Evolutionary conservation across 1,140 invertebrate species (phyloP).

Genomic region (Chironomus striatipennis): DNA sequence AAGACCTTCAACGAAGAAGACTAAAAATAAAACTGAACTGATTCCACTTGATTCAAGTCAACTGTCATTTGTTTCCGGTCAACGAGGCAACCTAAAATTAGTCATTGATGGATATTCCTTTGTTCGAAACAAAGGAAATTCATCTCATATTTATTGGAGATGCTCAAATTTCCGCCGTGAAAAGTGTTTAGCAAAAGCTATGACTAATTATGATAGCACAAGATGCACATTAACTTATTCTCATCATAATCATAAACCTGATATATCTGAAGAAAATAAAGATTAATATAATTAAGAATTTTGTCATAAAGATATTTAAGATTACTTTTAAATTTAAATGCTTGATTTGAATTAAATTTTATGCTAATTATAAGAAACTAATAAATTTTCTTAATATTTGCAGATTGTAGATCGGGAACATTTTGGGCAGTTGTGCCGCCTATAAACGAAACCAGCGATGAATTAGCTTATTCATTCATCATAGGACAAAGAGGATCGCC

Average conservation of each 20-base stretch:
- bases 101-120: constrained; percentile 28
- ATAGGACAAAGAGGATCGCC: constrained; percentile 29
- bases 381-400: constrained; percentile 22
- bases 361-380: constrained; percentile 24
- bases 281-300: neutral
- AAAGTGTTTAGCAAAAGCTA: constrained; percentile 27
- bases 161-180: constrained; percentile 25
- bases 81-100: constrained; percentile 28
- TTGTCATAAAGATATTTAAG: neutral
- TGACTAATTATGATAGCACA: constrained; percentile 24
- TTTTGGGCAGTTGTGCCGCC: neutral
- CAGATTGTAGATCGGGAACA: neutral
- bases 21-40: neutral
- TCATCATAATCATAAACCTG: constrained; percentile 27
- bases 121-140: constrained; percentile 27
- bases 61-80: constrained; percentile 26
- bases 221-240: constrained; percentile 24
- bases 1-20: neutral
- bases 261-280: constrained; percentile 17
- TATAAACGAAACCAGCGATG: neutral
- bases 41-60: neutral
- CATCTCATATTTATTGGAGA: constrained; percentile 27
- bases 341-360: neutral
- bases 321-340: neutral
- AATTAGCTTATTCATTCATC: constrained; percentile 13